phyloP scores from a whole-genome alignment of 2,797 vertebrate species.

The Sebastes umbrosus region DNA sequence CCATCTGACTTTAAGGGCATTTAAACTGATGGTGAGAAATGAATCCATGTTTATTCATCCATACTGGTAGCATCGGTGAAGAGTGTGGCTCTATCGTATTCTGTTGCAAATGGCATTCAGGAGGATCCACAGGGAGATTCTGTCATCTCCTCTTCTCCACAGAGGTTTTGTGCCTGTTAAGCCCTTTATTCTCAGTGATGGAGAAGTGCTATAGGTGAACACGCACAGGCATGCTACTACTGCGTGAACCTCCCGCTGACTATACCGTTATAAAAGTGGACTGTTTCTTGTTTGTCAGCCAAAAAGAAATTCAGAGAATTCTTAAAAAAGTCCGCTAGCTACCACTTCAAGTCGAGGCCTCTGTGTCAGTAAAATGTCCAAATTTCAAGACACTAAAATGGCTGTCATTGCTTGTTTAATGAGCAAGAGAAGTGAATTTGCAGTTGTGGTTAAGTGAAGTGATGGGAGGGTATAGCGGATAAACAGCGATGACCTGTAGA shows the following conservation, averaged over 20 bases:
- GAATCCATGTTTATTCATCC: constrained; percentile 31
- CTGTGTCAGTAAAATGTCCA: constrained; percentile 57
- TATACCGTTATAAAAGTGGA: constrained; percentile 48
- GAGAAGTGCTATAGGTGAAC: constrained; percentile 67
- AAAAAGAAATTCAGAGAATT: constrained; percentile 33
- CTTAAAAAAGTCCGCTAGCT: constrained; percentile 53
- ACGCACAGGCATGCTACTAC: constrained; percentile 76
- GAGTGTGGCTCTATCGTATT: constrained; percentile 3
- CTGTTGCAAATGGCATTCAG: constrained; percentile 39
- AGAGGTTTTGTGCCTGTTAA: constrained; percentile 80
- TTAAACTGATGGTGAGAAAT: constrained; percentile 36
- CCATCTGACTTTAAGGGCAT: constrained; percentile 50
- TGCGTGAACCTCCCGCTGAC: constrained; percentile 49
- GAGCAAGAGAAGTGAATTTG: constrained; percentile 41
- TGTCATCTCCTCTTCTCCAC: constrained; percentile 23
- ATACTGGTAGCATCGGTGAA: constrained; percentile 37
- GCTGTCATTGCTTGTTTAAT: constrained; percentile 68
- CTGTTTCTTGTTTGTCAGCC: constrained; percentile 31
- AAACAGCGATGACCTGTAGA: constrained; percentile 23
- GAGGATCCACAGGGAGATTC: constrained; percentile 46
- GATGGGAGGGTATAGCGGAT: constrained; percentile 17
- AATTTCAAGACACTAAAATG: constrained; percentile 75
- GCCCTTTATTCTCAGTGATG: constrained; percentile 80
- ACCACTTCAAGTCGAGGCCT: constrained; percentile 59
- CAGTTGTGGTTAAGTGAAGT: not conserved